Percentiles rank a stretch among this genome's conserved stretches.
Evolutionary conservation across 2,888 invertebrate genomes (phyloP).

Genomic region (Embidobia sp.): DNA sequence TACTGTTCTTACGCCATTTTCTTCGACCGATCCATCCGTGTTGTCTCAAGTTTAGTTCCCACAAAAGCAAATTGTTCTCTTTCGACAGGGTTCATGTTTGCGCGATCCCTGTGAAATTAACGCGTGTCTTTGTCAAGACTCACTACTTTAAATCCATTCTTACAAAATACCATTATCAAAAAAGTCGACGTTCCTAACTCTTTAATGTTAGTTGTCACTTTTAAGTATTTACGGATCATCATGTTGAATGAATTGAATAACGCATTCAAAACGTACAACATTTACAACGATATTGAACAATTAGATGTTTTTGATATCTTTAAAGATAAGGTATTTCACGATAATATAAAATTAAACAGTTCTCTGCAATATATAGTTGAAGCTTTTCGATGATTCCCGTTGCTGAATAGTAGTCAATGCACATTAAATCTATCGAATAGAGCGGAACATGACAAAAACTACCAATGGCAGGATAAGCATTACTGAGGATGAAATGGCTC

Average conservation of each 20-base stretch:
- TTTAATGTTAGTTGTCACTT: slow-evolving; percentile 35
- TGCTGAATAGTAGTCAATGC: too few species aligned
- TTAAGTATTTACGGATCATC: slow-evolving; percentile 23
- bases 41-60: slow-evolving; percentile 35
- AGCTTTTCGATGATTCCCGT: too few species aligned
- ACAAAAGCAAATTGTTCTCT: slow-evolving; percentile 36
- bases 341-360: not conserved
- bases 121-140: too few species aligned
- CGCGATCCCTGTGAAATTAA: too few species aligned
- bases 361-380: too few species aligned
- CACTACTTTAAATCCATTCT: slow-evolving; percentile 36
- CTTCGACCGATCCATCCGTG: slow-evolving; percentile 44
- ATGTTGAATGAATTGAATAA: slow-evolving; percentile 3
- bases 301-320: not conserved
- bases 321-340: not conserved
- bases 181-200: slow-evolving; percentile 6
- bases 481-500: slow-evolving; percentile 27
- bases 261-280: slow-evolving; percentile 1
- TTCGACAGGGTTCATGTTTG: slow-evolving; percentile 34
- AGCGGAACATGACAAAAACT: slow-evolving; percentile 15
- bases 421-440: slow-evolving; percentile 20
- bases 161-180: slow-evolving; percentile 37
- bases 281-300: not conserved
- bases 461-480: slow-evolving; percentile 26
- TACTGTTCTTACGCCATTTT: slow-evolving; percentile 43